Percentiles rank a stretch among this genome's conserved stretches.
Conservation (phyloP, 2,888 invertebrate genomes). For the Calameuta filiformis region DNA sequence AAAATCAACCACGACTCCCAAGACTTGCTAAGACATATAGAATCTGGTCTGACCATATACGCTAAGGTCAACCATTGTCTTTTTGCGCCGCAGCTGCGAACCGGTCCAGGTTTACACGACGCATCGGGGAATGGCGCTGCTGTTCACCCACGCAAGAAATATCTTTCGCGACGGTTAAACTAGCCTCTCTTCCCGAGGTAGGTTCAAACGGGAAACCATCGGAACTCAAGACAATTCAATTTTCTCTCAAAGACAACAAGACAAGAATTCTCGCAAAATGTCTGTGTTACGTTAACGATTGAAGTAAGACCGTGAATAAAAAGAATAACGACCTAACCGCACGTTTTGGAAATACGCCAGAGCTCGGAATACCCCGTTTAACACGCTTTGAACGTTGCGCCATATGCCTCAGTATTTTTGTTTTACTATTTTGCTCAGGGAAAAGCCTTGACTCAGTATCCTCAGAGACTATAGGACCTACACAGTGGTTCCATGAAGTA, state of each 20-base stretch:
- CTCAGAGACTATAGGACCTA: background rate
- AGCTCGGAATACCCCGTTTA: background rate
- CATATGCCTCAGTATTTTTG: background rate
- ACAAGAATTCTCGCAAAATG: background rate
- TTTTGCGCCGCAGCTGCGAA: constrained; percentile 41
- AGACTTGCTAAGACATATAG: constrained; percentile 30
- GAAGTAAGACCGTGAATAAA: background rate
- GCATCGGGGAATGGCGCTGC: constrained; percentile 13
- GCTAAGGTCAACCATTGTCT: constrained; percentile 57
- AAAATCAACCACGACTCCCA: constrained; percentile 8
- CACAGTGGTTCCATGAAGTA: background rate
- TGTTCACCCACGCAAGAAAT: constrained; percentile 24
- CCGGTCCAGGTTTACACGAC: constrained; percentile 33
- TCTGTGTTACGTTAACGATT: background rate
- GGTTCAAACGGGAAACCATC: background rate
- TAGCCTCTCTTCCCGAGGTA: background rate
- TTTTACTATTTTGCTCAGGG: background rate
- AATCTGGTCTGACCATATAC: constrained; percentile 57
- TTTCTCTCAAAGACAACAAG: background rate
- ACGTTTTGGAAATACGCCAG: background rate
- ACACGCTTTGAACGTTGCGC: background rate
- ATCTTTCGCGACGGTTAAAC: constrained; percentile 2
- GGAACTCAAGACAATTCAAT: background rate
- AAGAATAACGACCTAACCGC: background rate
- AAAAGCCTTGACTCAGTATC: background rate